A percentile compares a stretch with the other conserved stretches of the same genome.
These are phyloP conservation scores for Elysia crispata DNA, from an alignment of 2,888 invertebrate species.

Conservation along the genomic window DNA sequence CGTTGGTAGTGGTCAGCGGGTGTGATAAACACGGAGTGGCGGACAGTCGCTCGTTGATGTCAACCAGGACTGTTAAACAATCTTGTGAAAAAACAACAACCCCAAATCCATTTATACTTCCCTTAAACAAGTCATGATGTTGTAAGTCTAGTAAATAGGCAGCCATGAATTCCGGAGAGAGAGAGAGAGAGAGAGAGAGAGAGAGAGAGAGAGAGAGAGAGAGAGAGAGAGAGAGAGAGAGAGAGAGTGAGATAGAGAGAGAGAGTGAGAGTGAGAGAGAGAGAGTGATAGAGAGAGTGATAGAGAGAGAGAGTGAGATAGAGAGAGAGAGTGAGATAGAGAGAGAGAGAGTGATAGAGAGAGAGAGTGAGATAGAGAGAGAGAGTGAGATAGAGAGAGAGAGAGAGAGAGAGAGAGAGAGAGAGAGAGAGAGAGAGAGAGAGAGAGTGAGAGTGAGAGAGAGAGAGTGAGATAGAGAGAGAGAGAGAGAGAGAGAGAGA, in stretches of 20 bases:
- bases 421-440: background rate
- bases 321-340: constrained; percentile 28
- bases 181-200: constrained; percentile 33
- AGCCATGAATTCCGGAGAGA: constrained; percentile 22
- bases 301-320: constrained; percentile 23
- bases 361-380: background rate
- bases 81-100: too few relatives aligned
- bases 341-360: constrained; percentile 29
- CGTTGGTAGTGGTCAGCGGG: too few relatives aligned
- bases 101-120: too few relatives aligned
- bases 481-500: too few relatives aligned
- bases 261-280: background rate
- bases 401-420: background rate
- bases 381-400: background rate
- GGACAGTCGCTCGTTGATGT: too few relatives aligned
- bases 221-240: background rate
- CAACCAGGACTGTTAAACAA: too few relatives aligned
- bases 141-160: too few relatives aligned
- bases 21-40: too few relatives aligned
- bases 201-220: constrained; percentile 28
- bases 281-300: constrained; percentile 12
- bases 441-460: background rate
- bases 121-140: too few relatives aligned
- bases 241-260: constrained; percentile 30
- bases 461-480: background rate